Conservation (phyloP, 2,113 vertebrate genomes). For the Eulemur macaco region DNA sequence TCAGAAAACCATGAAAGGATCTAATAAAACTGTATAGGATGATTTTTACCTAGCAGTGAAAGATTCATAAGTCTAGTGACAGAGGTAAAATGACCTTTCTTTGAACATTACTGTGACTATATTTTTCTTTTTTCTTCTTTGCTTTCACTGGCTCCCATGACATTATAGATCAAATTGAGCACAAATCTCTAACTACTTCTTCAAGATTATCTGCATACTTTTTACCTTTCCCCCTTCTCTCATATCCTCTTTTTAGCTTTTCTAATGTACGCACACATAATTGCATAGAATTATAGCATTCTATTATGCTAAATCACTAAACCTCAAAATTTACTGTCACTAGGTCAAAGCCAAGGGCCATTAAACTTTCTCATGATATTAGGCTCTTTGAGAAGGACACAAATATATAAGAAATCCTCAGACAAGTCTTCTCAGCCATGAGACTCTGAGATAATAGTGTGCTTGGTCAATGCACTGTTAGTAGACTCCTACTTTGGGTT, state of each 20-base stretch:
- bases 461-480: not conserved
- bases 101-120: not conserved
- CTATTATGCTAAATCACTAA: not conserved
- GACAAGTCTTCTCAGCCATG: not conserved
- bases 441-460: not conserved
- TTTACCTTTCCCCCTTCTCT: not conserved
- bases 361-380: not conserved
- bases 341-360: not conserved
- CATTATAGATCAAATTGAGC: not conserved
- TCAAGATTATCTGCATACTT: not conserved
- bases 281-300: conserved; percentile 9
- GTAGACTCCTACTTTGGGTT: not conserved
- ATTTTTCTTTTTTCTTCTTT: not conserved
- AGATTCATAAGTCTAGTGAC: not conserved
- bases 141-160: not conserved
- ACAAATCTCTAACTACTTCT: not conserved
- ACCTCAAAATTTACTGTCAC: not conserved
- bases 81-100: conserved; percentile 36
- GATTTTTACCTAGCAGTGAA: conserved; percentile 21
- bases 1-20: not conserved
- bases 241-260: not conserved
- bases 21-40: not conserved
- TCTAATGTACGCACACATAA: not conserved
- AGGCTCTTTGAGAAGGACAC: not conserved
- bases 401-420: not conserved